Conservation (phyloP, 2,888 invertebrate genomes). For the Spodoptera picta region DNA sequence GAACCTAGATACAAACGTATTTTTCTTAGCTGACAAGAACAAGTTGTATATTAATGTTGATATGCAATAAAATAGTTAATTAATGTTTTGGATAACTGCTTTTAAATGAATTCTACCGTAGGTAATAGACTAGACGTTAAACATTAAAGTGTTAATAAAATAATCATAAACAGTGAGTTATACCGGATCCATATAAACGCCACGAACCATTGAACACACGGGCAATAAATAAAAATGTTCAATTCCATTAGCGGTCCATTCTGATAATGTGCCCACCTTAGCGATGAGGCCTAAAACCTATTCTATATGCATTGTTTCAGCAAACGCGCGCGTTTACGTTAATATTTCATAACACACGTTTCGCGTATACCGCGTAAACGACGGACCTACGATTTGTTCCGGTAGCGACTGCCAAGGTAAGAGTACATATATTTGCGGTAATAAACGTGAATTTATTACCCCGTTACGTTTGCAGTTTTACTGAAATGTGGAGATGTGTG, state of each 20-base stretch:
- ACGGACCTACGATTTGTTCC: conserved; percentile 79
- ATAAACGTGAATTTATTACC: conserved; percentile 87
- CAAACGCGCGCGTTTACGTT: conserved; percentile 74
- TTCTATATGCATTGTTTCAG: conserved; percentile 72
- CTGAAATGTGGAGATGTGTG: conserved; percentile 84
- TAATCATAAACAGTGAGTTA: conserved; percentile 66
- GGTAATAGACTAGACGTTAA: conserved; percentile 18
- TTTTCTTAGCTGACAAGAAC: neutral
- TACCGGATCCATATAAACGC: conserved; percentile 63
- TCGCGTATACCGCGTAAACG: conserved; percentile 73
- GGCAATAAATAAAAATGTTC: conserved; percentile 77
- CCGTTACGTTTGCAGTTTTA: conserved; percentile 86
- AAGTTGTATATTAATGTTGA: conserved; percentile 12
- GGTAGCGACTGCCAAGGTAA: conserved; percentile 78
- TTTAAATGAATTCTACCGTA: conserved; percentile 26
- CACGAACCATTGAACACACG: conserved; percentile 63
- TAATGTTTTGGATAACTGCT: conserved; percentile 1
- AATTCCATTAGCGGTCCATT: conserved; percentile 77
- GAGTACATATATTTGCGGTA: conserved; percentile 81
- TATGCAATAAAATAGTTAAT: neutral
- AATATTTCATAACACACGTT: conserved; percentile 80
- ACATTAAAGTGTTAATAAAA: conserved; percentile 62
- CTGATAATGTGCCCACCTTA: conserved; percentile 78
- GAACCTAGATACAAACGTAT: too few species aligned
- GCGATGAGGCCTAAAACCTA: conserved; percentile 56